Base-by-base conservation (phyloP, 1,140 invertebrate genomes). In the Asbolus verrucosus region DNA sequence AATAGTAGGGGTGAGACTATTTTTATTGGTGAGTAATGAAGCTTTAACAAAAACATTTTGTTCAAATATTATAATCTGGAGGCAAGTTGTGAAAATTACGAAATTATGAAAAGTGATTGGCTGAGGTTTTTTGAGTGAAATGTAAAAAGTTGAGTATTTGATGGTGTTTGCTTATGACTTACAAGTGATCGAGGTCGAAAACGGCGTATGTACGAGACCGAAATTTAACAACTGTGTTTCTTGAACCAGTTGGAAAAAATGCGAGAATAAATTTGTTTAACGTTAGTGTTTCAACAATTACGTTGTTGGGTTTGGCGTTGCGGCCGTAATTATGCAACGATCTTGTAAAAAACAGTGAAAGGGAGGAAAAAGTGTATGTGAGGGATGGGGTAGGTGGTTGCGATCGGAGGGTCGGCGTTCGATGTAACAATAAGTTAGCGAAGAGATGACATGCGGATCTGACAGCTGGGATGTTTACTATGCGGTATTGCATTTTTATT, bases 401-500 rank as follows among this genome's bases (percentile, higher is more conserved):
- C 6, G 46, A 5, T 54, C 46, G 46, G 27, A 27, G 21, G 21
- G 2, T 54, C 21, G 19, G 15, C 41, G 41, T 46, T 46, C 41
- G 41, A 63, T 39, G 39, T 38, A 41, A 41, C 19, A 41, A 63
- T 39, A 63, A 63, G 61, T 63, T 39, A 39, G 61, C 39, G 39
- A 39, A 69, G 59, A 60, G 31, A 68, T 68, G 46, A 69, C 39
- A 33, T 69, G 54, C 24, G 38, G 54, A 50, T 69, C 67, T 69
- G 67, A 69, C 67, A 69, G 67, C 41, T 15, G 66, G 43, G 38
- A 54, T 60, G 33, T 69, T 50, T 63, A 63, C 31, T 43, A 62
- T 63, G 54, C 59, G 54, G 38, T 31, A 36, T 50, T 71, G 65
- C 71, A 65, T 71, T 68, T 70, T 71, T 74, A 76, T 76, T 76